These are phyloP conservation scores for Axis porcinus DNA, from an alignment of 2,113 vertebrate genomes.

Conservation along the genomic window DNA sequence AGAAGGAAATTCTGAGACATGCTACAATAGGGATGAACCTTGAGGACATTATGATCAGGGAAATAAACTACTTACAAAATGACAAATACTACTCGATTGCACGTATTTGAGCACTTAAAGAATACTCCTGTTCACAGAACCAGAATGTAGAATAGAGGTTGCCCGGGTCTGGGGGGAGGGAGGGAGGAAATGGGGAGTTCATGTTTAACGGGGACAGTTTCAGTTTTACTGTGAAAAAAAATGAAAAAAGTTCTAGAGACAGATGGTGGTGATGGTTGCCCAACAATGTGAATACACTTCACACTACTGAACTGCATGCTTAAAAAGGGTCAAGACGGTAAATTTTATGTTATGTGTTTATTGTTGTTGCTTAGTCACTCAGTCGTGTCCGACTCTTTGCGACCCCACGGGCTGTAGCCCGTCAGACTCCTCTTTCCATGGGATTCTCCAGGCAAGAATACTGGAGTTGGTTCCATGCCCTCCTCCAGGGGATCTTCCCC, in stretches of 20 bases:
- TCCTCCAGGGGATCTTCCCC: background rate
- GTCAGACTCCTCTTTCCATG: background rate
- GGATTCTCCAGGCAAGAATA: background rate
- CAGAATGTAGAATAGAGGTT: background rate
- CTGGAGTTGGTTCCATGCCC: background rate
- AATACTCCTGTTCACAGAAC: background rate
- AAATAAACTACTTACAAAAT: background rate
- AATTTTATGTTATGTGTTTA: background rate
- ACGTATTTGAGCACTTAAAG: fast-evolving
- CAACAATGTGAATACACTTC: fast-evolving
- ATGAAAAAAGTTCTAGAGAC: background rate
- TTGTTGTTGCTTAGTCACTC: background rate
- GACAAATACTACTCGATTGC: no score
- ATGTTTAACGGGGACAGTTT: background rate
- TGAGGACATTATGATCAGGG: background rate
- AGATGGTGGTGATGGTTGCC: no score
- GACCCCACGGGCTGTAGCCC: fast-evolving
- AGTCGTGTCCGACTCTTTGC: background rate
- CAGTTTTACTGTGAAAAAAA: background rate
- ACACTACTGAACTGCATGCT: fast-evolving
- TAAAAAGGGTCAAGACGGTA: background rate
- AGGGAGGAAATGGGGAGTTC: background rate
- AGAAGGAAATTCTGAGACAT: background rate
- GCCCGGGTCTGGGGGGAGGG: no score
- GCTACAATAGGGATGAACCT: background rate